phyloP scores from a whole-genome alignment of 2,888 invertebrate species.

The Embidobia sp. region DNA sequence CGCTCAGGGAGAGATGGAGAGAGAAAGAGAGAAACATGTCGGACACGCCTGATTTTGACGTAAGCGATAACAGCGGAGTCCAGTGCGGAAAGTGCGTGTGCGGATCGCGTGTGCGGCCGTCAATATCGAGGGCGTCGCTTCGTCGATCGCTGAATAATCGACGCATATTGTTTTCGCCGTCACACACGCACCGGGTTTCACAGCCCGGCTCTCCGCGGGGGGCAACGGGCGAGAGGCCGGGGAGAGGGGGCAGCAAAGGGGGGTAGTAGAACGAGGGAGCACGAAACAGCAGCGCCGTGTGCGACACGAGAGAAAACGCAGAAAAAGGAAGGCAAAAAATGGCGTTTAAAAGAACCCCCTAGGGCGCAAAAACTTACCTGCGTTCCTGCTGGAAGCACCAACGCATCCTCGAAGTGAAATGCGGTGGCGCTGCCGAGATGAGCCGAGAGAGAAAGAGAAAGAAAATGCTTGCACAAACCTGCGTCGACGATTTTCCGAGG shows the following conservation, averaged over 20 bases:
- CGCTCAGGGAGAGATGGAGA: not conserved
- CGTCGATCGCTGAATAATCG: too few species aligned
- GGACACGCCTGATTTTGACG: conserved; percentile 23
- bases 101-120: conserved; percentile 4
- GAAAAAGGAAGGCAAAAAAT: not conserved
- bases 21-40: conserved; percentile 10
- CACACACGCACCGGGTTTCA: conserved; percentile 44
- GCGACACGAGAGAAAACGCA: conserved; percentile 13
- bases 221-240: conserved; percentile 35
- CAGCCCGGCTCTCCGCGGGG: conserved; percentile 31
- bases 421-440: too few species aligned
- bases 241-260: conserved; percentile 17
- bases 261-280: conserved; percentile 48
- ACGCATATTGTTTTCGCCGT: too few species aligned
- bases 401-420: too few species aligned
- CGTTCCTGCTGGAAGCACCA: too few species aligned
- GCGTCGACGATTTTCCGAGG: not conserved
- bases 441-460: conserved; percentile 18
- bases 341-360: conserved; percentile 9
- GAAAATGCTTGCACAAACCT: not conserved
- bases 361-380: too few species aligned
- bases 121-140: conserved; percentile 5
- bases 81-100: conserved; percentile 6
- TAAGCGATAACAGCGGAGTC: not conserved
- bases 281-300: conserved; percentile 51